Percentiles rank a stretch among this genome's conserved stretches.
These are phyloP conservation scores for Torymus auratus DNA, from an alignment of 2,888 invertebrate species.

Conservation along the genomic window DNA sequence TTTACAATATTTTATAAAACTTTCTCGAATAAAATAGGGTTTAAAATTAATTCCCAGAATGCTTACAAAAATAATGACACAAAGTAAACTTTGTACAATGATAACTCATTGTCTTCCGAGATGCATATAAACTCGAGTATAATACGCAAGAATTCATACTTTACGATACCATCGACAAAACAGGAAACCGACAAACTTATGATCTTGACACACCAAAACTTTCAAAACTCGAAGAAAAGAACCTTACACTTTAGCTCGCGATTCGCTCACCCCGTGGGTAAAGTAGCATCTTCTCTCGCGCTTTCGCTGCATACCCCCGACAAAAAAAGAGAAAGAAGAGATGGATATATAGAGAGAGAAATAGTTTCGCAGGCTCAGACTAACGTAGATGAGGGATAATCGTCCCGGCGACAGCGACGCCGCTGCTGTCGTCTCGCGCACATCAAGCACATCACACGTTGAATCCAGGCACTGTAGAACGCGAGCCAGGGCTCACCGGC, in stretches of 20 bases:
- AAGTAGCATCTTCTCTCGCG: neutral
- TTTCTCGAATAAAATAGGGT: too few relatives aligned
- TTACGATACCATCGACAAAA: too few relatives aligned
- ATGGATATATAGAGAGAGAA: constrained; percentile 13
- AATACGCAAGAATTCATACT: too few relatives aligned
- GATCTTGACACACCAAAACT: neutral
- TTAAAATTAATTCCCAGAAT: too few relatives aligned
- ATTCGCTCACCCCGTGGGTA: neutral
- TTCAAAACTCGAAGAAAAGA: neutral
- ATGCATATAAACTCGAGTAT: too few relatives aligned
- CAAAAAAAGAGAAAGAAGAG: neutral
- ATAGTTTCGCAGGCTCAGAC: constrained; percentile 25
- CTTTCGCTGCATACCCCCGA: constrained; percentile 1
- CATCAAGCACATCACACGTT: constrained; percentile 51
- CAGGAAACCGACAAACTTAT: too few relatives aligned
- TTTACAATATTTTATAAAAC: too few relatives aligned
- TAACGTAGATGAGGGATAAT: constrained; percentile 24
- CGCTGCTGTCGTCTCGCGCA: constrained; percentile 17
- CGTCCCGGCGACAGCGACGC: constrained; percentile 35
- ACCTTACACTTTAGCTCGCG: too few relatives aligned
- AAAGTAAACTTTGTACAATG: too few relatives aligned
- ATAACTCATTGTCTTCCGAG: too few relatives aligned
- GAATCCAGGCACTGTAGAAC: constrained; percentile 53
- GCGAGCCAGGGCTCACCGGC: constrained; percentile 32
- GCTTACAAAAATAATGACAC: too few relatives aligned